phyloP scores from a whole-genome alignment of 2,797 vertebrate species.

The Hapalemur alaotrensis region DNA sequence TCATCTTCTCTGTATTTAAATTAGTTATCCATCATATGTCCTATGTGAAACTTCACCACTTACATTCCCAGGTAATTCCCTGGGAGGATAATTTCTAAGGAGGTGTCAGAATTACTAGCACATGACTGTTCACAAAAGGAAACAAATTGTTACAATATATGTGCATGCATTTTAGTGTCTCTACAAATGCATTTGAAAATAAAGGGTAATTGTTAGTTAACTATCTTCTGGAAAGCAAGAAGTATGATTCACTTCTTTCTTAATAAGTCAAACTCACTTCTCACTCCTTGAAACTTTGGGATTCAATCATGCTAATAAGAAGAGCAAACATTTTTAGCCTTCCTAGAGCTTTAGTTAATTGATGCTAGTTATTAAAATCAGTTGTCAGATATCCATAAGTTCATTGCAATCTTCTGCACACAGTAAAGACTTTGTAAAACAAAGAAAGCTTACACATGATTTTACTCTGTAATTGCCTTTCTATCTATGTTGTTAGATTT shows the following conservation, averaged over 20 bases:
- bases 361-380: conserved; percentile 43
- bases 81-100: neutral
- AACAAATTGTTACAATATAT: neutral
- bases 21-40: neutral
- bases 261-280: neutral
- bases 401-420: neutral
- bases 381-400: conserved; percentile 14
- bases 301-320: conserved; percentile 45
- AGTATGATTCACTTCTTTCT: neutral
- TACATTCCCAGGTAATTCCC: neutral
- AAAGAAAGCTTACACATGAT: conserved; percentile 20
- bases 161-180: neutral
- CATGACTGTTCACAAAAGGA: neutral
- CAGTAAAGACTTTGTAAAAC: conserved; percentile 19
- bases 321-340: conserved; percentile 26
- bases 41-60: neutral
- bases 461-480: conserved; percentile 29
- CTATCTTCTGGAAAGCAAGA: neutral
- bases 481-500: neutral
- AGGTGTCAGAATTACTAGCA: neutral
- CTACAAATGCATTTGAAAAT: neutral
- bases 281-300: neutral
- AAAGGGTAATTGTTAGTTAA: neutral
- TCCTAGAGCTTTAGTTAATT: conserved; percentile 35
- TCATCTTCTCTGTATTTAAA: neutral